A percentile compares a stretch with the other conserved stretches of the same genome.
These are phyloP conservation scores for Drosophila ogumai DNA, from an alignment of 1,140 invertebrate genomes.

Conservation along the genomic window DNA sequence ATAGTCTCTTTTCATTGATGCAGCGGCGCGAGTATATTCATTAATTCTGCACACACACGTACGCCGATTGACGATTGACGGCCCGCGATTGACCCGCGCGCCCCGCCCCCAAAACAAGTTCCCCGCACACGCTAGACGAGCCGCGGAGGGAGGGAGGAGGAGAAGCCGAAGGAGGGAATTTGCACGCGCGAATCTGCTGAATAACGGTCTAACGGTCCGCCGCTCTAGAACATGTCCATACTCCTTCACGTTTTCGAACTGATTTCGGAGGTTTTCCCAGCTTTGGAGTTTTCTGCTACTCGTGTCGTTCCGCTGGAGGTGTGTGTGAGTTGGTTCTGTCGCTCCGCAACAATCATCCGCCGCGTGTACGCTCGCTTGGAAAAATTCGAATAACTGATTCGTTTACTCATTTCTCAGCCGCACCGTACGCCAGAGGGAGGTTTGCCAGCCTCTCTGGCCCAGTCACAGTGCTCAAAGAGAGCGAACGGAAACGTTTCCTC, in stretches of 20 bases:
- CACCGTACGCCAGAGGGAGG: constrained; percentile 6
- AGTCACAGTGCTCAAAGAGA: background rate
- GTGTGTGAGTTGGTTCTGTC: constrained; percentile 2
- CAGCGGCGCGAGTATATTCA: constrained; percentile 51
- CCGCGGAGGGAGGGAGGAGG: background rate
- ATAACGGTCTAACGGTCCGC: constrained; percentile 36
- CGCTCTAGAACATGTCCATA: constrained; percentile 50
- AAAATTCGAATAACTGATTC: constrained; percentile 15
- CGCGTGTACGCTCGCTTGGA: constrained; percentile 15
- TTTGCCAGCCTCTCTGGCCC: background rate
- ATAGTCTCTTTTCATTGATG: constrained; percentile 54
- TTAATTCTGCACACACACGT: constrained; percentile 64
- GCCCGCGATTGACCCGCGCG: constrained; percentile 29
- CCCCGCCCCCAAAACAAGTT: constrained; percentile 52
- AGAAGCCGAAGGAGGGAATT: constrained; percentile 12
- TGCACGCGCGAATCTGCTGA: constrained; percentile 44
- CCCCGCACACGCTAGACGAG: constrained; percentile 15
- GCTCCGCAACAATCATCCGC: constrained; percentile 8
- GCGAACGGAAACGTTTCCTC: background rate
- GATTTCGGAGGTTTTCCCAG: constrained; percentile 3
- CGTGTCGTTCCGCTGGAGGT: background rate
- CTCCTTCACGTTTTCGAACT: constrained; percentile 41
- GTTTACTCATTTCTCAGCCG: constrained; percentile 2
- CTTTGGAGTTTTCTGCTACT: background rate
- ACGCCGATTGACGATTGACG: constrained; percentile 23